Evolutionary conservation across 1,140 invertebrate genomes (phyloP), one percentile per base, ranked within the genome.

Genomic region (Dreissena polymorpha): DNA sequence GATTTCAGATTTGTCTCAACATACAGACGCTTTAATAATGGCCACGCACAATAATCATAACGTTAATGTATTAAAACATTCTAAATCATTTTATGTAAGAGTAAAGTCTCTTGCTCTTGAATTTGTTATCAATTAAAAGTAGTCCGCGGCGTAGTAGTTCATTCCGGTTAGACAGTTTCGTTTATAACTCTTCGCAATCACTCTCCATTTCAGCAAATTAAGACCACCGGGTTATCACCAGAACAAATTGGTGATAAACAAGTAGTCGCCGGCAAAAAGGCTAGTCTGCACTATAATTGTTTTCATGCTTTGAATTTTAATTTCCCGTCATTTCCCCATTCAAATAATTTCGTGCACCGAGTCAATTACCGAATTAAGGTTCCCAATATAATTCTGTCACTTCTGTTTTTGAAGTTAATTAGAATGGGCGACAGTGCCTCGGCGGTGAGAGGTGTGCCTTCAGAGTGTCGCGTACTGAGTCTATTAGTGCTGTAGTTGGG

Each of bases 321-420:
- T 51, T 57, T 65, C 63, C 29, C 55, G 21, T 29, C 60, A 29
- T 14, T 75, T 60, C 27, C 18, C 73, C 60, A 60, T 75, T 57
- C 71, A 13, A 25, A 60, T 12, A 60, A 60, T 60, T 60, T 49
- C 25, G 64, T 75, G 73, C 57, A 12, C 39, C 39, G 73, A 63
- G 73, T 67, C 64, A 69, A 69, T 78, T 69, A 78, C 50, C 64
- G 76, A 69, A 78, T 78, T 78, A 78, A 53, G 57, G 68, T 78
- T 50, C 65, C 51, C 68, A 78, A 68, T 78, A 27, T 60, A 69
- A 69, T 53, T 49, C 64, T 78, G 76, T 78, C 76, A 78, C 76
- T 78, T 78, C 76, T 78, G 76, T 78, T 78, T 71, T 76, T 67
- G 14, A 63, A 53, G 7, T 51, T 76, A 76, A 76, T 76, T 76